Evolutionary conservation across 2,113 vertebrate genomes (phyloP).

Genomic region (Uropsilus gracilis): DNA sequence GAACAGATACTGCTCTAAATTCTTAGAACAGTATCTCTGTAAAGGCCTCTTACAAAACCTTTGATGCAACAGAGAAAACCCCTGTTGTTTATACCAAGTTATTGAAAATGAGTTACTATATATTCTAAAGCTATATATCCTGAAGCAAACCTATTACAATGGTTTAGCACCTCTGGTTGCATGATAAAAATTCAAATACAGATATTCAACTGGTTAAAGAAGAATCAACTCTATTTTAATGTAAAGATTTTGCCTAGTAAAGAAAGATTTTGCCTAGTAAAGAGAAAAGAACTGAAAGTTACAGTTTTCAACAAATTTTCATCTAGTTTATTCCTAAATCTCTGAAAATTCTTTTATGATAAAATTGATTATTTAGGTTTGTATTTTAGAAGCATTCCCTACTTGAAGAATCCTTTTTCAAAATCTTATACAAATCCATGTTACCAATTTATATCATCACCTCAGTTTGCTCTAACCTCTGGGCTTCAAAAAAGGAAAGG

Average conservation of each 20-base stretch:
- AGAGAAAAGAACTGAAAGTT: not conserved
- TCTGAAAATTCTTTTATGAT: not conserved
- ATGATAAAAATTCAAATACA: not conserved
- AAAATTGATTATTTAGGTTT: conserved; percentile 1
- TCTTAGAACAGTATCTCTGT: too few species aligned
- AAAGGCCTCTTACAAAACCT: not conserved
- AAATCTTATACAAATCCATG: not conserved
- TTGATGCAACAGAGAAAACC: not conserved
- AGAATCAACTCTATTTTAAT: not conserved
- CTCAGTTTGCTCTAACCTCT: conserved; percentile 35
- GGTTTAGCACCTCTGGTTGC: not conserved
- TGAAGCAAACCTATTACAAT: not conserved
- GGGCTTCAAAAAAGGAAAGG: conserved; percentile 35
- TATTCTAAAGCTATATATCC: not conserved
- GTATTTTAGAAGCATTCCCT: not conserved
- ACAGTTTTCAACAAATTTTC: conserved; percentile 30
- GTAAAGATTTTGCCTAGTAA: not conserved
- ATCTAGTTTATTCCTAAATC: not conserved
- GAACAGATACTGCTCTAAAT: not conserved
- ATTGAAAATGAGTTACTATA: too few species aligned
- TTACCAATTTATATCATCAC: not conserved
- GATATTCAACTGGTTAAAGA: not conserved
- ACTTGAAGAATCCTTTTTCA: not conserved
- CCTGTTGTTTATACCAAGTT: not conserved
- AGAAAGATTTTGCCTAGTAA: too few species aligned